Evolutionary conservation across 2,113 vertebrate species (phyloP).

Genomic region (Isurus oxyrinchus): DNA sequence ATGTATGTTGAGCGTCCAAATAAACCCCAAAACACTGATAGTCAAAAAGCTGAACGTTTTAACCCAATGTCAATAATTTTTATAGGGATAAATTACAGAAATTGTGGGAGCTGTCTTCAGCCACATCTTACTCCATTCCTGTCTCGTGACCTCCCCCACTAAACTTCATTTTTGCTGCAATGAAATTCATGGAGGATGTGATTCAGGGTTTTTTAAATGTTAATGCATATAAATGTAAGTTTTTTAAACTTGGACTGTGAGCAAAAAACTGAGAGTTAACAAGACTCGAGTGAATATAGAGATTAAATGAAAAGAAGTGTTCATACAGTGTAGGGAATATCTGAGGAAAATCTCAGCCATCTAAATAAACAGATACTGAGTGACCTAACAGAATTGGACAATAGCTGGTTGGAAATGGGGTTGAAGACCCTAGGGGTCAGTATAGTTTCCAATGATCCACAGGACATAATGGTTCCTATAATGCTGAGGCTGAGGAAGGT

Average conservation of each 20-base stretch:
- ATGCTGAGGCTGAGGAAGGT: neutral
- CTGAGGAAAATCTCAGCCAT: neutral
- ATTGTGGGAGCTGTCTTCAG: too few relatives aligned
- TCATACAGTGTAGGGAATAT: neutral
- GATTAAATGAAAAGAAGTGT: neutral
- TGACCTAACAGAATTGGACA: neutral
- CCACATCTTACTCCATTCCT: too few relatives aligned
- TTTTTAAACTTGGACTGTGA: neutral
- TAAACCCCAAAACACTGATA: too few relatives aligned
- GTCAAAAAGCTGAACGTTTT: too few relatives aligned
- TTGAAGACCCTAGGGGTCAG: neutral
- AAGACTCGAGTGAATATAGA: neutral
- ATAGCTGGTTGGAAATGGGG: neutral
- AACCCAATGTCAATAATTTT: too few relatives aligned
- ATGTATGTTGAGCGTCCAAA: too few relatives aligned
- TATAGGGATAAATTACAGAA: too few relatives aligned
- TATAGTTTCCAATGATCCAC: neutral
- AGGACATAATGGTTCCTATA: neutral
- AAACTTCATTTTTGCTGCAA: neutral
- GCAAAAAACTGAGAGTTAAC: neutral
- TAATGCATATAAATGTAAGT: neutral
- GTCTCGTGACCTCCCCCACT: too few relatives aligned
- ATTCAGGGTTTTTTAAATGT: neutral
- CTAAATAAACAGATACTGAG: neutral
- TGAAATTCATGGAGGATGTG: neutral